Conservation (phyloP, 2,113 vertebrate genomes). For the Accipiter virgatus region DNA sequence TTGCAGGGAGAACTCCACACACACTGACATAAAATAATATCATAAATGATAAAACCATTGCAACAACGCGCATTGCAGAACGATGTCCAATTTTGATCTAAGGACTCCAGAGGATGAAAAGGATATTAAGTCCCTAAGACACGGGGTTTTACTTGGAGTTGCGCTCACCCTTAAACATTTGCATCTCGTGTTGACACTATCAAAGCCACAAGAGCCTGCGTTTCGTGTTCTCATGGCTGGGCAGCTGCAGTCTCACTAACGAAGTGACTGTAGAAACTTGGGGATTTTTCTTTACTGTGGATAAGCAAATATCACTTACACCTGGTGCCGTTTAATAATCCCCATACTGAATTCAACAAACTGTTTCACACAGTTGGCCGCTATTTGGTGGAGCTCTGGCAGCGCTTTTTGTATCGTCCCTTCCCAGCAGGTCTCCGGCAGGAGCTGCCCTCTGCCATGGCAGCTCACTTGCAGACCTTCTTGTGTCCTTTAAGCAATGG, state of each 20-base stretch:
- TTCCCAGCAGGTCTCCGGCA: neutral
- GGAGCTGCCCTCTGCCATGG: neutral
- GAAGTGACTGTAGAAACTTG: neutral
- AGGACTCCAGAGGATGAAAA: neutral
- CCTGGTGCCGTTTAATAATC: neutral
- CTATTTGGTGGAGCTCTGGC: neutral
- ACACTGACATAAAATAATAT: neutral
- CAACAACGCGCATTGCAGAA: accelerated
- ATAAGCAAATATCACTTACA: neutral
- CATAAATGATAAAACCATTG: neutral
- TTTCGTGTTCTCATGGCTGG: neutral
- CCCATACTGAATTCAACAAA: neutral
- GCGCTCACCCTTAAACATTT: neutral
- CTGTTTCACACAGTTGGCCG: neutral
- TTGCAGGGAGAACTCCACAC: neutral
- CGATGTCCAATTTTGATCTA: neutral
- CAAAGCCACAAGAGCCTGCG: neutral
- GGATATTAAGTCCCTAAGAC: neutral
- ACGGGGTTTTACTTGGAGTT: neutral
- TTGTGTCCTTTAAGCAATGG: neutral
- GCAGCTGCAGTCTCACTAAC: neutral
- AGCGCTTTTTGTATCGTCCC: neutral
- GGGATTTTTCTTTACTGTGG: neutral
- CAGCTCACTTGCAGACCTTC: neutral
- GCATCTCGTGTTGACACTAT: neutral